phyloP scores from a whole-genome alignment of 2,888 invertebrate genomes.

The Shargacucullia verbasci region DNA sequence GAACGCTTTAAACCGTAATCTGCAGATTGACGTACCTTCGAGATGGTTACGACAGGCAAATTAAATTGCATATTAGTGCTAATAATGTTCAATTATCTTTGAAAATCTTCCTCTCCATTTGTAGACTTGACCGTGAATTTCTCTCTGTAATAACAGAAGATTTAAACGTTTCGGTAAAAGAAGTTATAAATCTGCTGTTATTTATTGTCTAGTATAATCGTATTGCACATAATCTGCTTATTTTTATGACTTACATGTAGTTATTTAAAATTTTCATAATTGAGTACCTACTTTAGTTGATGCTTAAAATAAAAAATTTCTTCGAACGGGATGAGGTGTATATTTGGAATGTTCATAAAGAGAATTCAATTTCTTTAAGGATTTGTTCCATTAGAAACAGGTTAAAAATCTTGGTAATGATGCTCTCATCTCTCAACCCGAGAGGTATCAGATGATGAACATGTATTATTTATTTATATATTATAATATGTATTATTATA shows the following conservation, averaged over 20 bases:
- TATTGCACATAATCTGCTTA: conserved; percentile 13
- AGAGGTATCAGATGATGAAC: not conserved
- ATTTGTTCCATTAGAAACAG: too few species aligned
- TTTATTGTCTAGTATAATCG: conserved; percentile 25
- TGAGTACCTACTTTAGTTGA: conserved; percentile 6
- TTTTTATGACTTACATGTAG: conserved; percentile 20
- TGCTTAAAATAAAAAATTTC: not conserved
- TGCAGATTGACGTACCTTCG: conserved; percentile 85
- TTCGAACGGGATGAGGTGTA: not conserved
- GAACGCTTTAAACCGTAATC: conserved; percentile 88
- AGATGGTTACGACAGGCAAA: conserved; percentile 85
- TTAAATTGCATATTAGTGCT: conserved; percentile 81
- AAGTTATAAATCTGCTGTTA: conserved; percentile 15
- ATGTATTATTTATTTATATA: not conserved
- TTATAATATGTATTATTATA: too few species aligned
- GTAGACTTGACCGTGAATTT: conserved; percentile 56
- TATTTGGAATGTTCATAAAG: not conserved
- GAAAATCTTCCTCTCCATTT: conserved; percentile 58
- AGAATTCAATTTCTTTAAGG: too few species aligned
- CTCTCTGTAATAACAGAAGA: conserved; percentile 30
- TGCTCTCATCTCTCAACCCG: too few species aligned
- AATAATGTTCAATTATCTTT: conserved; percentile 72
- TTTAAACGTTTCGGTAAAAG: conserved; percentile 19
- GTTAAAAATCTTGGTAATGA: not conserved
- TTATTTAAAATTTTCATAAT: conserved; percentile 12